Evolutionary conservation across 1,140 invertebrate species (phyloP).

Genomic region (Nasonia longicornis): DNA sequence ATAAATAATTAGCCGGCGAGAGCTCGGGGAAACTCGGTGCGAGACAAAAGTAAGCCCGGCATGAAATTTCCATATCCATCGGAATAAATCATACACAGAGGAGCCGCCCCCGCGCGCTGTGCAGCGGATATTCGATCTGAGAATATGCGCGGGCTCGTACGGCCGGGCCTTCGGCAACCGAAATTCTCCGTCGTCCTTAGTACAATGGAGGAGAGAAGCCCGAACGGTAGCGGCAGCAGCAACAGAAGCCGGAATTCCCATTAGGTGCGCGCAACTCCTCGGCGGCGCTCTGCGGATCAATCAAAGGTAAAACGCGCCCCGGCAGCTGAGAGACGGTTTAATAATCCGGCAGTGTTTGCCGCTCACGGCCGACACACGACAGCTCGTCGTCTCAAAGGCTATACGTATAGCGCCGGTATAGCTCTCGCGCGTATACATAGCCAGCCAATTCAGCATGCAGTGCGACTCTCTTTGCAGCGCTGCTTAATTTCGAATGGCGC

Average conservation of each 20-base stretch:
- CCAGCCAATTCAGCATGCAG: not conserved
- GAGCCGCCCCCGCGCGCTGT: too few relatives aligned
- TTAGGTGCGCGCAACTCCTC: constrained; percentile 14
- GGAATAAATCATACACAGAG: constrained; percentile 31
- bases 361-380: not conserved
- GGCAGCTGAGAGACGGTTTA: constrained; percentile 27
- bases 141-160: too few relatives aligned
- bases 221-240: not conserved
- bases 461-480: not conserved
- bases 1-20: constrained; percentile 17
- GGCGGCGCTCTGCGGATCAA: constrained; percentile 29
- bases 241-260: constrained; percentile 30
- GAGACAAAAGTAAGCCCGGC: constrained; percentile 10
- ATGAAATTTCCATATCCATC: constrained; percentile 24
- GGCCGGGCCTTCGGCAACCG: not conserved
- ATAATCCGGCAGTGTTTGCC: constrained; percentile 33
- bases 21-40: too few relatives aligned
- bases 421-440: not conserved
- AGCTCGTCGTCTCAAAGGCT: not conserved
- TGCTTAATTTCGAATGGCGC: constrained; percentile 38
- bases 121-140: too few relatives aligned
- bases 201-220: not conserved
- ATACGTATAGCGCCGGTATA: not conserved
- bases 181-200: not conserved
- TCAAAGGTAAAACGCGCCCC: constrained; percentile 43